phyloP scores from a whole-genome alignment of 2,888 invertebrate genomes.

The Dyspetes luteomarginatus region DNA sequence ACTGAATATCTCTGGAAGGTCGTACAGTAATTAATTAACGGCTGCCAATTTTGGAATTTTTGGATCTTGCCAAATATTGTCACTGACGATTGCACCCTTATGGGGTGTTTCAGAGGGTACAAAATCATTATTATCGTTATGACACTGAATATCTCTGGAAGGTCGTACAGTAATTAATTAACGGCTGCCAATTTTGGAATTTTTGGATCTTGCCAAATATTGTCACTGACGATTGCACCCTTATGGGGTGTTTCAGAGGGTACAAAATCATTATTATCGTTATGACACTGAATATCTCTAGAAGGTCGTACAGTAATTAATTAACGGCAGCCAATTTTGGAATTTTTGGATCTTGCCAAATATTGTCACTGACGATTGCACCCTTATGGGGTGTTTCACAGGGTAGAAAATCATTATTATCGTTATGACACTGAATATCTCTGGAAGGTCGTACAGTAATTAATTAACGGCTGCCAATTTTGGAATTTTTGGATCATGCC shows the following conservation, averaged over 20 bases:
- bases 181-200: conserved; percentile 25
- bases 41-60: conserved; percentile 26
- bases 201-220: no score
- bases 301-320: conserved; percentile 6
- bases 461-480: conserved; percentile 33
- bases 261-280: neutral
- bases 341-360: no score
- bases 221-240: no score
- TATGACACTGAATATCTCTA: neutral
- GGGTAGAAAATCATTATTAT: neutral
- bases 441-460: neutral
- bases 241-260: neutral
- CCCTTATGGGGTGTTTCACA: neutral
- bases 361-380: no score
- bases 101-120: neutral
- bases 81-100: no score
- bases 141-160: neutral
- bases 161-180: conserved; percentile 27
- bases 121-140: neutral
- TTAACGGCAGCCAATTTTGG: conserved; percentile 35
- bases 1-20: neutral
- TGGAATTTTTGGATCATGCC: no score
- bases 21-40: conserved; percentile 30
- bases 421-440: neutral
- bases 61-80: no score